Base-by-base conservation (phyloP, 2,888 invertebrate species). In the Branchinecta sandiegonensis region DNA sequence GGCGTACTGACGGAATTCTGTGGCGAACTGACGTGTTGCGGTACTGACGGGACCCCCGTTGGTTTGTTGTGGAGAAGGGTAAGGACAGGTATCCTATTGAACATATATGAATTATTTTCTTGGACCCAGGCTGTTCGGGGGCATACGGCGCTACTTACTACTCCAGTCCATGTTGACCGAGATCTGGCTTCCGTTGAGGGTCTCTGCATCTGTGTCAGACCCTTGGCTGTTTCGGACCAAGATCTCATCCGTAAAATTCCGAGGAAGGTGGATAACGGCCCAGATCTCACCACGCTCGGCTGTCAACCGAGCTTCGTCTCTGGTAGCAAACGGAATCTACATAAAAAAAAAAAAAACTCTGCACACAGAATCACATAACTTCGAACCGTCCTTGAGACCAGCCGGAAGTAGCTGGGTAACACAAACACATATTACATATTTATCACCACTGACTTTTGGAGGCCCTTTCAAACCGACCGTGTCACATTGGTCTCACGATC, bases 181-280 rank as follows among this genome's bases (percentile, higher is more conserved):
- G 46, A 76, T 71, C 6, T 71, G 73, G 65, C 74, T 74, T 47
- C 71, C 71, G 47, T 71, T 69, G 9, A 75, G 70, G 6, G 74
- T 74, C 48, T 69, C 67, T 37, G 69, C 68, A n/a, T 71, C 70
- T 8, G 70, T 72, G 14, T 72, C 70, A 10, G 72, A 71, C 6
- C 68, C 70, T 65, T 71, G 37, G 37, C 71, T 67, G 14, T 72
- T 68, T 47, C 74, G 71, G 12, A 71, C 71, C 47, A 72, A 68
- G 50, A 75, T 56, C 47, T 72, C 76, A 37, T 68, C 63, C 2
- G 78, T 74, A 70, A 78, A 80, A 68, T 77, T 76, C 63, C 73
- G 48, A 1, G 74, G 73, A 11, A 80, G 75, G 65, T 72, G 71
- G 9, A 79, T 71, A 9, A 78, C 75, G 12, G 77, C 79, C 78